These are phyloP conservation scores for Chymomyza costata DNA, from an alignment of 1,140 invertebrate genomes.

Conservation along the genomic window DNA sequence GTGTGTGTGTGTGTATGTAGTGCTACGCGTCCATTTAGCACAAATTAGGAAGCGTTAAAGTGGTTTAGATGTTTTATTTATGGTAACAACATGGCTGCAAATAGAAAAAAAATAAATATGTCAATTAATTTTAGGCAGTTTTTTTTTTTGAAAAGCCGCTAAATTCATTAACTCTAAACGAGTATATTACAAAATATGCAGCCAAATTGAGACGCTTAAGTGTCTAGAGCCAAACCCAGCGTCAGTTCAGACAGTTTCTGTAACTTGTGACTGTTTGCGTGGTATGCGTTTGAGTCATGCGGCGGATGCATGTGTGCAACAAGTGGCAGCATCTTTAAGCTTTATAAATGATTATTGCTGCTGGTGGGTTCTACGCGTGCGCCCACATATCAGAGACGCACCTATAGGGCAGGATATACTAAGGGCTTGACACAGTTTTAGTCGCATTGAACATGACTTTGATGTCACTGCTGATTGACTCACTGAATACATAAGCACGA, in stretches of 20 bases:
- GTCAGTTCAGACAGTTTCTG: no score
- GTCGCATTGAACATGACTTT: no score
- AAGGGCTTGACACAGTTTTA: no score
- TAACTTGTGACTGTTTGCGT: no score
- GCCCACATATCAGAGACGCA: no score
- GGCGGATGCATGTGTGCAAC: no score
- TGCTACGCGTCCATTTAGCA: slow-evolving; percentile 63
- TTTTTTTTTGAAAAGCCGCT: slow-evolving; percentile 8
- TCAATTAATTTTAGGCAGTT: slow-evolving; percentile 29
- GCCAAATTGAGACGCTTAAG: slow-evolving; percentile 7
- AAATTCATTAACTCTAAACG: slow-evolving; percentile 36
- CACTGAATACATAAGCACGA: no score
- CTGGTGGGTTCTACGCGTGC: no score
- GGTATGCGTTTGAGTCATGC: slow-evolving; percentile 16
- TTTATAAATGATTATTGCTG: no score
- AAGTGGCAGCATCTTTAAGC: no score
- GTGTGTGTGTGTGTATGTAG: not conserved
- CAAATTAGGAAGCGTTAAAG: slow-evolving; percentile 57
- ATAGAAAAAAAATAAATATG: slow-evolving; percentile 11
- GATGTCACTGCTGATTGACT: no score
- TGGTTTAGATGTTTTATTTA: slow-evolving; percentile 38
- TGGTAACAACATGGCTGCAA: slow-evolving; percentile 67
- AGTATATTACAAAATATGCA: slow-evolving; percentile 33
- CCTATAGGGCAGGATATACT: no score
- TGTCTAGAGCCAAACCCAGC: slow-evolving; percentile 12